Evolutionary conservation across 2,888 invertebrate species (phyloP).

Genomic region (Leucophenga montana): DNA sequence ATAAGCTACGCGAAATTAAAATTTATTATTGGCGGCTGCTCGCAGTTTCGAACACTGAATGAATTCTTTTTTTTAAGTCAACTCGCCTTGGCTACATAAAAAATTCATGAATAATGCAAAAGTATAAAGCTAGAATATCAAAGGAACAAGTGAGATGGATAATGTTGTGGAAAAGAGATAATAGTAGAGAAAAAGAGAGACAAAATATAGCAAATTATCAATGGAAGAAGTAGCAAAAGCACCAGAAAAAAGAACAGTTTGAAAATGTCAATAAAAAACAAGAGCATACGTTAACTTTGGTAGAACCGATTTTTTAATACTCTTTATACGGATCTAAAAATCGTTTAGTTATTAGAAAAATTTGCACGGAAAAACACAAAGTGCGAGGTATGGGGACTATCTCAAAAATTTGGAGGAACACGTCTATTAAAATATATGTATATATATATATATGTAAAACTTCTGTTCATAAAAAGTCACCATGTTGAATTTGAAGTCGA

Average conservation of each 20-base stretch:
- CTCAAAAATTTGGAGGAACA: no score
- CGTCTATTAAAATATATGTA: no score
- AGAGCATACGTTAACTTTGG: neutral
- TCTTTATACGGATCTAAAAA: neutral
- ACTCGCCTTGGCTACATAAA: neutral
- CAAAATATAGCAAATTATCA: neutral
- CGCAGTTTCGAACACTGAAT: constrained; percentile 28
- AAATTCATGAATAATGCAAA: constrained; percentile 53
- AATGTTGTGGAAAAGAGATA: neutral
- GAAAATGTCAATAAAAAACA: neutral
- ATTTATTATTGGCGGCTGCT: constrained; percentile 23
- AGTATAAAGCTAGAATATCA: neutral
- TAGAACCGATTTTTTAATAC: no score
- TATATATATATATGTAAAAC: no score
- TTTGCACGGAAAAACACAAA: no score
- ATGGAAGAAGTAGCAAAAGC: no score
- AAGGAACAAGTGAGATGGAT: neutral
- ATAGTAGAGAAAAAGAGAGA: neutral
- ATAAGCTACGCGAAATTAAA: neutral
- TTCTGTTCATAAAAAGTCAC: no score
- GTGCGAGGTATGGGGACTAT: no score
- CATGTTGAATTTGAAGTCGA: no score
- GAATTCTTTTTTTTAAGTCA: neutral
- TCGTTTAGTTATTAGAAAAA: no score
- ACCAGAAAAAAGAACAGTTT: no score